A percentile compares a stretch with the other conserved stretches of the same genome.
These are phyloP conservation scores for Oxycera nigricornis DNA, from an alignment of 2,888 invertebrate species.

Conservation along the genomic window DNA sequence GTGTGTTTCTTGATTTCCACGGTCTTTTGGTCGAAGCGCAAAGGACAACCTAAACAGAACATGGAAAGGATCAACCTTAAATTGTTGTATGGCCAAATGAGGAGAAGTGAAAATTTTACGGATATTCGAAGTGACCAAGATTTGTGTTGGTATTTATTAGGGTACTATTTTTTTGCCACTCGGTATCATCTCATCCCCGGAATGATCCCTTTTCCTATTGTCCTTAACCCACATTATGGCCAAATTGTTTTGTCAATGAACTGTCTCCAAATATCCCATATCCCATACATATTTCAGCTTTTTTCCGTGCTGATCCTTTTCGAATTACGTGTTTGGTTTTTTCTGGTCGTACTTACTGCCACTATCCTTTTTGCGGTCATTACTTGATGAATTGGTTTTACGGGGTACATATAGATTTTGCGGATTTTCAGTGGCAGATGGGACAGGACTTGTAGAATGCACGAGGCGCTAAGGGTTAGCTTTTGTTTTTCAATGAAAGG, in stretches of 20 bases:
- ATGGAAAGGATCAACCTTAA: no score
- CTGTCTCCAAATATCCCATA: conserved; percentile 17
- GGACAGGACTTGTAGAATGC: not conserved
- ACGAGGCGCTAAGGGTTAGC: not conserved
- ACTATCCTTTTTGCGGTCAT: not conserved
- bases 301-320: not conserved
- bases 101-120: not conserved
- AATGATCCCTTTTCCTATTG: not conserved
- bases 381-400: conserved; percentile 27
- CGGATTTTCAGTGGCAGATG: not conserved
- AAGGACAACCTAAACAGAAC: no score
- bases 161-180: not conserved
- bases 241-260: conserved; percentile 21
- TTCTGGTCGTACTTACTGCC: not conserved
- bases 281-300: not conserved
- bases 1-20: not conserved
- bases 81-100: not conserved
- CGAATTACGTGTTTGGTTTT: not conserved
- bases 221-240: not conserved
- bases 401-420: not conserved
- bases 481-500: conserved; percentile 3
- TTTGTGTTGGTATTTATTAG: conserved; percentile 33
- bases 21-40: no score
- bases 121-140: conserved; percentile 1
- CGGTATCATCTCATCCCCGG: not conserved